These are phyloP conservation scores for Arenaria interpres DNA, from an alignment of 2,113 vertebrate genomes.

Conservation along the genomic window DNA sequence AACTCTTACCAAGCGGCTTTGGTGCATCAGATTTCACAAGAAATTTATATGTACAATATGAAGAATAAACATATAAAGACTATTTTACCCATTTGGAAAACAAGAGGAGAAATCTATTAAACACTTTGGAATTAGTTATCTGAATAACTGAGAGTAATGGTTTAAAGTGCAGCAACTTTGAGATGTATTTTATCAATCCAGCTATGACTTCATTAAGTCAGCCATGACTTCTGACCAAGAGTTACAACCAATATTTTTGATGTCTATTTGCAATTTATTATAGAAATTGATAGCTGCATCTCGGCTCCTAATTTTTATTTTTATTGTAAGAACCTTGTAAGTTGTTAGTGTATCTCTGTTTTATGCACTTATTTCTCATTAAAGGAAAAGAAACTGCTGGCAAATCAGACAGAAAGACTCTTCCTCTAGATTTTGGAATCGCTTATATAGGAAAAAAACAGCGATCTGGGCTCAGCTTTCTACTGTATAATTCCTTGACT, in stretches of 20 bases:
- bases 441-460: not conserved
- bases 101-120: not conserved
- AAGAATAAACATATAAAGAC: not conserved
- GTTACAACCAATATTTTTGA: not conserved
- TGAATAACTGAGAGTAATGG: not conserved
- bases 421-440: not conserved
- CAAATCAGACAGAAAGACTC: not conserved
- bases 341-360: not conserved
- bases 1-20: not conserved
- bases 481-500: not conserved
- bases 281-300: not conserved
- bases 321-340: not conserved
- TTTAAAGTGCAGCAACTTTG: not conserved
- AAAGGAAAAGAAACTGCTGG: not conserved
- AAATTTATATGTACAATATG: not conserved
- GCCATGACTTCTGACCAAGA: not conserved
- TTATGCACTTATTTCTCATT: not conserved
- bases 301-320: not conserved
- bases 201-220: not conserved
- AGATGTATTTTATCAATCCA: not conserved
- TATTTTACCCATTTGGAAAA: not conserved
- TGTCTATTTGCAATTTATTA: not conserved
- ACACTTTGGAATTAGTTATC: not conserved
- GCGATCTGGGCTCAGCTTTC: not conserved
- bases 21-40: not conserved